Percentiles rank a stretch among this genome's conserved stretches.
These are phyloP conservation scores for Muscidifurax raptorellus DNA, from an alignment of 1,140 invertebrate species.

Conservation along the genomic window DNA sequence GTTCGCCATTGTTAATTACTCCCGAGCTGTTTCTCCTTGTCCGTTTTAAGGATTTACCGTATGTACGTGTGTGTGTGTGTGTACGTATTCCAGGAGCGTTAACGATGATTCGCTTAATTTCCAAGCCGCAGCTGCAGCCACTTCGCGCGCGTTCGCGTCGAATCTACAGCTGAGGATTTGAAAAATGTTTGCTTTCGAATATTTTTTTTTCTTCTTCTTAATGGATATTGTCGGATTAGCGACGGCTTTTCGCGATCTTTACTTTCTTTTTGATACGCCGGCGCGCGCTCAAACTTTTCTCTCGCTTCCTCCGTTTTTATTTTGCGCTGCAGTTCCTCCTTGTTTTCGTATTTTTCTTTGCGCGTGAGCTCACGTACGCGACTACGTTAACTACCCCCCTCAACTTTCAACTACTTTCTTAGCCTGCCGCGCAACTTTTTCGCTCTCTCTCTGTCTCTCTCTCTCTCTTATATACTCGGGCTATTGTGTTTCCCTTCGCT, in stretches of 20 bases:
- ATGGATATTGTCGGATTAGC: slow-evolving; percentile 44
- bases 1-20: slow-evolving; percentile 68
- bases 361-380: slow-evolving; percentile 35
- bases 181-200: neutral
- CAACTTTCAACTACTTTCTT: slow-evolving; percentile 44
- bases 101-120: neutral
- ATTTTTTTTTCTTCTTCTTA: slow-evolving; percentile 17
- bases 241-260: slow-evolving; percentile 26
- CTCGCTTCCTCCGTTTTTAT: neutral
- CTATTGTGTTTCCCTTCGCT: slow-evolving; percentile 38
- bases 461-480: neutral
- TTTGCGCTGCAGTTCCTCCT: neutral
- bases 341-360: slow-evolving; percentile 40
- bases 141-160: neutral
- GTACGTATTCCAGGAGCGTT: slow-evolving; percentile 5
- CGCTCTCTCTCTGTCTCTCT: neutral
- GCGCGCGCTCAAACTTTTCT: neutral
- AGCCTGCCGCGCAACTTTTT: slow-evolving; percentile 35
- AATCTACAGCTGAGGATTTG: neutral
- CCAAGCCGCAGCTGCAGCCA: neutral
- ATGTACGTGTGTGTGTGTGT: neutral
- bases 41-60: slow-evolving; percentile 54
- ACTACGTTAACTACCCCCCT: slow-evolving; percentile 41
- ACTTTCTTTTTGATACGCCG: slow-evolving; percentile 2
- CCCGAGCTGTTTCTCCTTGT: slow-evolving; percentile 52